A percentile compares a stretch with the other conserved stretches of the same genome.
Evolutionary conservation across 1,140 invertebrate species (phyloP).

Genomic region (Nasonia longicornis): DNA sequence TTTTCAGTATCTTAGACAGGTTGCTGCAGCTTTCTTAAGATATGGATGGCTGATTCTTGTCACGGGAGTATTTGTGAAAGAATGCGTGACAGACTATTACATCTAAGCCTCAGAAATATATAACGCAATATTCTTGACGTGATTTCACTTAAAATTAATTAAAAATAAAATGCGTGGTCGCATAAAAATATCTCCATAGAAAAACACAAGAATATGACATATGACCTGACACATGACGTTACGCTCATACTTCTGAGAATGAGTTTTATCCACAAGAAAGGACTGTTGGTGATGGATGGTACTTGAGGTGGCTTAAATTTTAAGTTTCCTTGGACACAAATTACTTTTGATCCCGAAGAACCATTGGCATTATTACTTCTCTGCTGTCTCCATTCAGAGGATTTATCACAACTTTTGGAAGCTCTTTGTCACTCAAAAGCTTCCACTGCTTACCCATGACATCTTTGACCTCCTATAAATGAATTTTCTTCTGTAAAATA

Average conservation of each 20-base stretch:
- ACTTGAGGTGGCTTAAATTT: constrained; percentile 47
- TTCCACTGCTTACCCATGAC: constrained; percentile 64
- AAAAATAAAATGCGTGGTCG: constrained; percentile 38
- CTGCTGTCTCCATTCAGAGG: constrained; percentile 64
- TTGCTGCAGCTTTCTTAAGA: constrained; percentile 36
- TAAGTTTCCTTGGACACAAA: constrained; percentile 35
- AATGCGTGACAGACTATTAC: constrained; percentile 24
- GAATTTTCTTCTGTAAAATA: not conserved
- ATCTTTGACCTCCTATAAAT: constrained; percentile 64
- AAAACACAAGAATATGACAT: constrained; percentile 49
- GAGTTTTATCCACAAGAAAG: constrained; percentile 48
- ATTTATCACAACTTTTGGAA: constrained; percentile 65
- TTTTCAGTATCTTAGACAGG: constrained; percentile 24
- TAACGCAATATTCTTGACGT: constrained; percentile 30
- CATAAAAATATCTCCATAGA: constrained; percentile 51
- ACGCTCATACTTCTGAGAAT: constrained; percentile 54
- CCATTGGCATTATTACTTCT: constrained; percentile 68
- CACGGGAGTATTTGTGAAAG: constrained; percentile 32
- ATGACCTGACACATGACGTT: constrained; percentile 53
- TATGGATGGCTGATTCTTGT: constrained; percentile 43
- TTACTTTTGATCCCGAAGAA: constrained; percentile 65
- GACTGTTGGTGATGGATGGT: constrained; percentile 48
- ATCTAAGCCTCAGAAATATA: constrained; percentile 37
- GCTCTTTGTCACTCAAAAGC: constrained; percentile 60
- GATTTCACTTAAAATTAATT: constrained; percentile 42